Evolutionary conservation across 2,888 invertebrate genomes (phyloP), one percentile per base, ranked within the genome.

Genomic region (Apamea sordens): DNA sequence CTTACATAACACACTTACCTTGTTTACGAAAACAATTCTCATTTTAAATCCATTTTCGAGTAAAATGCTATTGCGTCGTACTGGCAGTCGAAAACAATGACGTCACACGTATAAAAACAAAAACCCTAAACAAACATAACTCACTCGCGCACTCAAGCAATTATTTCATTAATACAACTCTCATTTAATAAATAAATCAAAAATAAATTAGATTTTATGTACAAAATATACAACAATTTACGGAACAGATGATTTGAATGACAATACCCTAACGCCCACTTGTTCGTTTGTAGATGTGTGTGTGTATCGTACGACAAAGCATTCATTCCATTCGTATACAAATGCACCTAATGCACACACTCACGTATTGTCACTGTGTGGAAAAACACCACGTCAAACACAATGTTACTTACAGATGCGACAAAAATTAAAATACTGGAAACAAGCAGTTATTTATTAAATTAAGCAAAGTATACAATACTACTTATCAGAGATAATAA

Each of bases 51-150:
- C 97, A 97, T 97, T 95, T 96, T 94, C 92, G 88, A 92, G 92
- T 93, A 94, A 95, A 95, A 95, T 95, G 95, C 94, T 97, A 97
- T 97, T 97, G 97, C 97, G 97, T 97, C 97, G 97, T 97, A 94
- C 95, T 97, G 95, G 96, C 96, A 96, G 95, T 96, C 95, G 95
- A 95, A 96, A 96, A 96, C 93, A 95, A 95, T 97, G 97, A 97
- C 97, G 97, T 97, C 97, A 97, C 96, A 94, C 93, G 88, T 93
- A 93, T 93, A 93, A 93, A 93, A 93, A 93, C 93, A 91, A 94
- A 95, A 93, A 80, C 91, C 76, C 87, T 89, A 93, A 89, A 91
- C 92, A 92, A 91, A 93, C 93, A 94, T 93, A 92, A 90, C 93
- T 92, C 93, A 93, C 90, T 91, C 92, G 89, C 91, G 85, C 93